Base-by-base conservation (phyloP, 2,797 vertebrate species). In the Myotis findleyi region DNA sequence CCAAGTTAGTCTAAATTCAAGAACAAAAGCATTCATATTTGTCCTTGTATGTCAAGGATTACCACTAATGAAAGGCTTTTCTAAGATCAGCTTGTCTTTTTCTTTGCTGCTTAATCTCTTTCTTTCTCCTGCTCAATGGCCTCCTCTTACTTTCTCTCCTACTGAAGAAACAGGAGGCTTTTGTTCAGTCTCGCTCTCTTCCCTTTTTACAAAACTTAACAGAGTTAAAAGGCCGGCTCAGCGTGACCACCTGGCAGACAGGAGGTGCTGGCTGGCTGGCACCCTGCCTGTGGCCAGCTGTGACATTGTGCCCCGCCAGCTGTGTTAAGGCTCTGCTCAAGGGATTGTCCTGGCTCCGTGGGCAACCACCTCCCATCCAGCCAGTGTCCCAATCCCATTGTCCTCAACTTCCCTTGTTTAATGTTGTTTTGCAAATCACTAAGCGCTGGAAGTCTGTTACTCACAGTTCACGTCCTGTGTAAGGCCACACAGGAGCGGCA, bases 381-480 rank as follows among this genome's bases (percentile, higher is more conserved):
- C 98, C 98, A 98, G 98, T 98, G 98, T 98, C 98, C 98, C 97
- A 96, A 97, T 98, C 98, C 98, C 98, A 99, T 99, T 99, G 99
- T 99, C 98, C 98, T 93, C 97, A 98, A 98, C 98, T 98, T 99
- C 98, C 98, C 99, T 99, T 99, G 99, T 99, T 99, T 99, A 99
- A 99, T 99, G 98, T 85, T 99, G 99, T 99, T 99, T 99, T 99
- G 99, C 99, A 99, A 99, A 99, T 99, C 99, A 99, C 99, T 99
- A 99, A 99, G 98, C 99, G 98, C 98, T 99, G 99, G 99, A 99
- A 99, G 99, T 99, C 99, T 99, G 99, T 99, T 99, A 99, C 99
- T 99, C 99, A 99, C 99, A 99, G 99, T 99, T 99, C 99, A 99
- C 94, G 96, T 99, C 98, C 98, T 97, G 96, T 98, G 99, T 99